Evolutionary conservation across 2,113 vertebrate genomes (phyloP).

Genomic region (Pantherophis guttatus): DNA sequence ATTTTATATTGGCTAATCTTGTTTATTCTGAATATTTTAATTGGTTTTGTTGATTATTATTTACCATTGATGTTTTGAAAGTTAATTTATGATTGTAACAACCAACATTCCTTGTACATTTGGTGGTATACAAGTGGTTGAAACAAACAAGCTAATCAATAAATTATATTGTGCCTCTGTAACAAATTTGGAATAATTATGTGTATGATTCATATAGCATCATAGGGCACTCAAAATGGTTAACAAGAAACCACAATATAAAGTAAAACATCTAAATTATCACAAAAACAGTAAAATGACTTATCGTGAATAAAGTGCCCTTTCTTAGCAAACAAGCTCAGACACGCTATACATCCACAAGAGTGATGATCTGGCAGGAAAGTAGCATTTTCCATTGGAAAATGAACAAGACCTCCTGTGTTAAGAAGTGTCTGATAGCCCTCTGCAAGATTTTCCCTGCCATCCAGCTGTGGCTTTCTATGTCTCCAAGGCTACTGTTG

Average conservation of each 20-base stretch:
- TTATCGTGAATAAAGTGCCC: not conserved
- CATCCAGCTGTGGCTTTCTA: not conserved
- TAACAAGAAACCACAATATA: not conserved
- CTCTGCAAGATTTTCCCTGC: not conserved
- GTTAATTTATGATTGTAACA: not conserved
- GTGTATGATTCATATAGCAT: not conserved
- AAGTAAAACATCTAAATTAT: not conserved
- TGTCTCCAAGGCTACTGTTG: not conserved
- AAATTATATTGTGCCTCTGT: not conserved
- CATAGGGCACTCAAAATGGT: not conserved
- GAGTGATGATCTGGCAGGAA: not conserved
- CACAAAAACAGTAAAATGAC: not conserved
- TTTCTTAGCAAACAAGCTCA: not conserved
- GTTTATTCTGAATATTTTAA: not conserved
- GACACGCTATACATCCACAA: not conserved
- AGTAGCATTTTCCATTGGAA: not conserved
- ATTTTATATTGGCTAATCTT: not conserved
- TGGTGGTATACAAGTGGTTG: not conserved
- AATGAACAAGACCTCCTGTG: not conserved
- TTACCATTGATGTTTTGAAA: not conserved
- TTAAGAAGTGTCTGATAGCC: not conserved
- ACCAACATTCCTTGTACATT: not conserved
- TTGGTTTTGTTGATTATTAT: not conserved
- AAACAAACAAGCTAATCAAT: not conserved
- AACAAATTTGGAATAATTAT: not conserved